Conservation (phyloP, 1,140 invertebrate genomes). For the Lordiphosa mommai region DNA sequence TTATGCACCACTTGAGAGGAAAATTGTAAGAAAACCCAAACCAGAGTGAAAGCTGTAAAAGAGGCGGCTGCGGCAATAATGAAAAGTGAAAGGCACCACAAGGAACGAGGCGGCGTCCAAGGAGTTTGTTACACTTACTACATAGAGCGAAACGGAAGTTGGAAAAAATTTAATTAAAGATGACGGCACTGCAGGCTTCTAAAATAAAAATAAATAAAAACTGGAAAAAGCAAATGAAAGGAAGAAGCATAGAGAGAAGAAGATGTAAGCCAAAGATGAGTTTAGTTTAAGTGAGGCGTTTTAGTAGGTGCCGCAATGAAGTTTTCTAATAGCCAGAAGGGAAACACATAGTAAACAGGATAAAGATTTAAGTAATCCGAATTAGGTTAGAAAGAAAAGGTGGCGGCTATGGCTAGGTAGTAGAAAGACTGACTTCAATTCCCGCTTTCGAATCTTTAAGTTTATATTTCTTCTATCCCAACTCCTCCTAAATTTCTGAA, state of each 20-base stretch:
- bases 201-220: no score
- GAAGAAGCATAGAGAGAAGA: conserved; percentile 22
- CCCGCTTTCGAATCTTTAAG: no score
- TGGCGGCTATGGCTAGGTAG: no score
- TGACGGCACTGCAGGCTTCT: conserved; percentile 44
- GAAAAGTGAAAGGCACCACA: conserved; percentile 58
- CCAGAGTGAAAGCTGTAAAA: conserved; percentile 14
- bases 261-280: conserved; percentile 36
- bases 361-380: no score
- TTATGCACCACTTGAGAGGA: conserved; percentile 70
- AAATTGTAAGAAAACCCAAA: conserved; percentile 33
- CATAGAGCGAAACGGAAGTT: conserved; percentile 45
- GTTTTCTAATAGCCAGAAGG: not conserved
- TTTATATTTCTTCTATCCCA: no score
- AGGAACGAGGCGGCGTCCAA: not conserved
- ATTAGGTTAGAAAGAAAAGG: no score
- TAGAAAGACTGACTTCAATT: no score
- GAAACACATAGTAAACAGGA: no score
- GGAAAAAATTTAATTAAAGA: conserved; percentile 73
- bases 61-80: conserved; percentile 25
- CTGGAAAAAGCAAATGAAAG: conserved; percentile 3
- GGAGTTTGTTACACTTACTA: conserved; percentile 1
- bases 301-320: not conserved
- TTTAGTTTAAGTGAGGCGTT: conserved; percentile 37
- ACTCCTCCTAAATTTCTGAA: no score